Conservation (phyloP, 2,797 vertebrate genomes). For the Pantherophis vulpinus region DNA sequence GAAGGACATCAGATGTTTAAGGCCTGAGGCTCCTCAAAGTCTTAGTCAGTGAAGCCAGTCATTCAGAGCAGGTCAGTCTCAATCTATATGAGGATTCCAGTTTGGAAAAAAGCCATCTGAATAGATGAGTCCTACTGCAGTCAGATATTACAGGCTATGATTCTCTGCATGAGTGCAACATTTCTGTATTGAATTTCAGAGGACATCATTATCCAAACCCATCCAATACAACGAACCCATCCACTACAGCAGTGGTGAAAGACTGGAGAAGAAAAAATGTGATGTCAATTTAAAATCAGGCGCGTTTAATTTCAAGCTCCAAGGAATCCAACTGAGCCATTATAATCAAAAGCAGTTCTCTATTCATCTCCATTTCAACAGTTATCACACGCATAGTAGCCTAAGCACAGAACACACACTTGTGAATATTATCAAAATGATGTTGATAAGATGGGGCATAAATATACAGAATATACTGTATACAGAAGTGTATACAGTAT, state of each 20-base stretch:
- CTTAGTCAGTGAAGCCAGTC: not conserved
- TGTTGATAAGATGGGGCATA: not conserved
- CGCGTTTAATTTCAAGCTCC: not conserved
- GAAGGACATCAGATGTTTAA: not conserved
- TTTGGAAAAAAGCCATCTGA: not conserved
- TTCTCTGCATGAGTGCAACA: not conserved
- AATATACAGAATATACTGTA: not conserved
- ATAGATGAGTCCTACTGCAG: not conserved
- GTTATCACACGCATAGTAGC: not conserved
- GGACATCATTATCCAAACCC: not conserved
- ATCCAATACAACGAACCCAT: not conserved
- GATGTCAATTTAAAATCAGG: not conserved
- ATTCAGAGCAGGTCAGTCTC: not conserved
- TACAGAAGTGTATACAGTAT: too few species aligned
- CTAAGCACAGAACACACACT: not conserved
- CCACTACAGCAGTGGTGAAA: not conserved
- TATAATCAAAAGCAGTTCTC: not conserved
- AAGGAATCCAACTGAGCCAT: constrained; percentile 3
- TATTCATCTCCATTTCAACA: not conserved
- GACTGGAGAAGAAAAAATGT: constrained; percentile 3
- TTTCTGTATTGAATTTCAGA: not conserved
- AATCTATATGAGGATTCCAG: not conserved
- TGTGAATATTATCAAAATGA: not conserved
- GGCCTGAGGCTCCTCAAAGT: not conserved
- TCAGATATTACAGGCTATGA: not conserved